Conservation (phyloP, 1,140 invertebrate genomes). For the Octopus bimaculoides region DNA sequence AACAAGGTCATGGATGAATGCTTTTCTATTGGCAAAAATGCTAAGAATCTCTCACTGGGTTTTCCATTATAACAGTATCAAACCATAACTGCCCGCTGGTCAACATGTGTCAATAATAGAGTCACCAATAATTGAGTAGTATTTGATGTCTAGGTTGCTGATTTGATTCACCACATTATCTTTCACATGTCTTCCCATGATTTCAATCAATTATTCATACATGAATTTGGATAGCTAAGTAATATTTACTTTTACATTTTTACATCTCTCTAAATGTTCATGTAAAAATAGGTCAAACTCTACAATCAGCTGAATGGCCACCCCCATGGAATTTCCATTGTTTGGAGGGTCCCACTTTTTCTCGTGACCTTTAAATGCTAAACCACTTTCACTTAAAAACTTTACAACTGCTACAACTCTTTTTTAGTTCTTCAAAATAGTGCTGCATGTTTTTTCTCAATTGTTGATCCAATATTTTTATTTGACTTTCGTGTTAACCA, state of each 20-base stretch:
- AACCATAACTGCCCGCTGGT: too few relatives aligned
- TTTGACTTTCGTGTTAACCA: not conserved
- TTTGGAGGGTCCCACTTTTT: not conserved
- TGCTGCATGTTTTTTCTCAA: slow-evolving; percentile 3
- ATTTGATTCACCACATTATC: slow-evolving; percentile 1
- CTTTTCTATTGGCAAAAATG: too few relatives aligned
- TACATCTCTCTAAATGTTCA: slow-evolving; percentile 4
- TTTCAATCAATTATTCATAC: slow-evolving; percentile 5
- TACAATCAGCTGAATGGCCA: not conserved
- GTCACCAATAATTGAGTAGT: too few relatives aligned
- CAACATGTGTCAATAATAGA: too few relatives aligned
- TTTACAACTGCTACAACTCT: too few relatives aligned
- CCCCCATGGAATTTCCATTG: slow-evolving; percentile 6
- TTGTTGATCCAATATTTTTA: slow-evolving; percentile 7
- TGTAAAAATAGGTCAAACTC: slow-evolving; percentile 7
- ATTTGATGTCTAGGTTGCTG: slow-evolving; percentile 7
- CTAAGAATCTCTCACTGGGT: too few relatives aligned
- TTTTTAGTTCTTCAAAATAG: slow-evolving; percentile 5
- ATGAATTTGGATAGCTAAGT: not conserved
- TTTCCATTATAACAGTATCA: too few relatives aligned
- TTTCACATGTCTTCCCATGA: slow-evolving; percentile 4
- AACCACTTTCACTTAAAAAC: too few relatives aligned
- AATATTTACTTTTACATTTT: slow-evolving; percentile 5
- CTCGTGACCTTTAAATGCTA: slow-evolving; percentile 7
- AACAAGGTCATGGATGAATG: too few relatives aligned